A percentile compares a stretch with the other conserved stretches of the same genome.
Conservation (phyloP, 1,140 invertebrate species). For the Drosophila kepulauana region DNA sequence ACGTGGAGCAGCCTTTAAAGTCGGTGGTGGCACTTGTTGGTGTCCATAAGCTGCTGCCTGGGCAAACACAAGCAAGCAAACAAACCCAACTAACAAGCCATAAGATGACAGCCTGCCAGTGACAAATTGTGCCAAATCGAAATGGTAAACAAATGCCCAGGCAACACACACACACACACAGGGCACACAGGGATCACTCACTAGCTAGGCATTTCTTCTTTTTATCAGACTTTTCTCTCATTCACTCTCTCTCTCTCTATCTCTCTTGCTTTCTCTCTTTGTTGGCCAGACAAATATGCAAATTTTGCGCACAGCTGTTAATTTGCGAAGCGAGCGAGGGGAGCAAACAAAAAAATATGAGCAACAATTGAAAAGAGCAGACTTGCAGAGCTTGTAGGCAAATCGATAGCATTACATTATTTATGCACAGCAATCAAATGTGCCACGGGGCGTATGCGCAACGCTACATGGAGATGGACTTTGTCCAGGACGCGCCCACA, state of each 20-base stretch:
- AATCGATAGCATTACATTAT: conserved; percentile 65
- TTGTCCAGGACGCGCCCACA: conserved; percentile 17
- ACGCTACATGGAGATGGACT: conserved; percentile 26
- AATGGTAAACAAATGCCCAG: conserved; percentile 75
- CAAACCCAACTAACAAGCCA: conserved; percentile 81
- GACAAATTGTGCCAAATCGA: conserved; percentile 82
- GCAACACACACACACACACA: conserved; percentile 7
- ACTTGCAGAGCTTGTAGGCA: conserved; percentile 32
- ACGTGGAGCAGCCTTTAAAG: conserved; percentile 40
- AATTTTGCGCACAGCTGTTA: conserved; percentile 75
- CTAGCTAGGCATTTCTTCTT: neutral
- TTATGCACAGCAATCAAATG: conserved; percentile 78
- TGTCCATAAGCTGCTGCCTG: conserved; percentile 81
- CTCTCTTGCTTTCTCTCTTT: neutral
- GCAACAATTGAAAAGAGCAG: conserved; percentile 60
- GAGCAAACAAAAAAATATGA: conserved; percentile 47
- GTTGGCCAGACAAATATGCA: conserved; percentile 67
- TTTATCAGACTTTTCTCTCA: neutral
- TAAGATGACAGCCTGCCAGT: conserved; percentile 81
- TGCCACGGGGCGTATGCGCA: conserved; percentile 77
- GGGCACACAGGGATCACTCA: conserved; percentile 19
- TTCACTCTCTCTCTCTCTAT: neutral
- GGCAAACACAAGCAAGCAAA: conserved; percentile 70
- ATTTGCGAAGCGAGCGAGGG: conserved; percentile 59
- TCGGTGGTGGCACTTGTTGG: conserved; percentile 65